Conservation (phyloP, 2,888 invertebrate species). For the Drosophila pseudotalamancana region DNA sequence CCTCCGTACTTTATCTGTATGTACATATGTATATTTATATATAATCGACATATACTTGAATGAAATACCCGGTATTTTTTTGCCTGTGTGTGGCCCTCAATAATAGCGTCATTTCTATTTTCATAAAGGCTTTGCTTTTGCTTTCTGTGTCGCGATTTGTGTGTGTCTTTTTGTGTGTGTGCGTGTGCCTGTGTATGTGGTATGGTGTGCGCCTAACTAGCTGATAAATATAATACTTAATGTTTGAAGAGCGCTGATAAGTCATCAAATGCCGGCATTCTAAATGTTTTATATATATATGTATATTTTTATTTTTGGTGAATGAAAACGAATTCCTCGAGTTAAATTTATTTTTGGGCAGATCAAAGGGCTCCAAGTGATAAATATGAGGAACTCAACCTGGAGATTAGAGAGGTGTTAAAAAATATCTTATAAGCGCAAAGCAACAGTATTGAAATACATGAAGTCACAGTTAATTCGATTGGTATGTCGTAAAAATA, state of each 20-base stretch:
- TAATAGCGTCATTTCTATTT: constrained; percentile 77
- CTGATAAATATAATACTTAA: constrained; percentile 57
- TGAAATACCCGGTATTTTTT: constrained; percentile 21
- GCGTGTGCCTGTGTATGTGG: constrained; percentile 29
- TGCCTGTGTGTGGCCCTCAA: constrained; percentile 32
- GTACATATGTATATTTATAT: constrained; percentile 1
- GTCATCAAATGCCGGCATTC: constrained; percentile 44
- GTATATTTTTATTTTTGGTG: constrained; percentile 21
- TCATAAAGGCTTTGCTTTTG: constrained; percentile 60
- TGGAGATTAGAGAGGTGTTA: background rate
- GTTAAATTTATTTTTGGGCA: constrained; percentile 23
- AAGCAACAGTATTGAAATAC: background rate
- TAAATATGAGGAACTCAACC: background rate
- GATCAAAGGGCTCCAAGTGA: constrained; percentile 17
- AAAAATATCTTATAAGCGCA: background rate
- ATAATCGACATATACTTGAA: too few relatives aligned
- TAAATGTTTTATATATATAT: background rate
- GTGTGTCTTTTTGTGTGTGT: constrained; percentile 14
- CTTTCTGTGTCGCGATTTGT: constrained; percentile 21
- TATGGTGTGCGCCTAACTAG: constrained; percentile 32
- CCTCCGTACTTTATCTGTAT: constrained; percentile 3
- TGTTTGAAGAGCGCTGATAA: constrained; percentile 41
- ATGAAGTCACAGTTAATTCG: too few relatives aligned
- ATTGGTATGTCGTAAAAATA: background rate
- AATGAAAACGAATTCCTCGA: constrained; percentile 15